Conservation (phyloP, 2,888 invertebrate genomes). For the Dascillus cervinus region DNA sequence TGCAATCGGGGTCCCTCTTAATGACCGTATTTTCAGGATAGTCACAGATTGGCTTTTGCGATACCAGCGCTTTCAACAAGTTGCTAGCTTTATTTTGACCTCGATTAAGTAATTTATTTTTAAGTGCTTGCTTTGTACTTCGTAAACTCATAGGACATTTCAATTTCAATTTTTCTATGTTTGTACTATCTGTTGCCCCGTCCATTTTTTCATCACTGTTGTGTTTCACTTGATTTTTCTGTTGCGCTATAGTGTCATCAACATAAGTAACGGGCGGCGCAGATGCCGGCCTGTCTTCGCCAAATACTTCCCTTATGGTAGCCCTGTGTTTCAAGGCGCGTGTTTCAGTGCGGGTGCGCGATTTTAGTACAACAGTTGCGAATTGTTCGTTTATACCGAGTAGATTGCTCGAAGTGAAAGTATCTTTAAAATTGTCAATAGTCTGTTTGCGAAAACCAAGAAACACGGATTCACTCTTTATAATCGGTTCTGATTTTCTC, state of each 20-base stretch:
- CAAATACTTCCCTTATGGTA: constrained; percentile 76
- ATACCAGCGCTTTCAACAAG: constrained; percentile 27
- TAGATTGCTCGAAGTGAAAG: constrained; percentile 53
- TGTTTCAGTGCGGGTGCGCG: constrained; percentile 69
- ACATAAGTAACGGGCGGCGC: constrained; percentile 66
- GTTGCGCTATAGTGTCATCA: constrained; percentile 34
- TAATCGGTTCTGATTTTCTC: constrained; percentile 27
- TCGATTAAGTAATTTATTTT: constrained; percentile 25
- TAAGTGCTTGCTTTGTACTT: constrained; percentile 24
- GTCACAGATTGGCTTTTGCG: constrained; percentile 21
- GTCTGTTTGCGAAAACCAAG: constrained; percentile 63
- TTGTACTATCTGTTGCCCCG: no score
- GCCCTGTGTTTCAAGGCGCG: constrained; percentile 65
- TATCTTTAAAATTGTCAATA: constrained; percentile 57
- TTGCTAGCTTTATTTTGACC: constrained; percentile 23
- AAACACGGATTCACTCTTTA: constrained; percentile 52
- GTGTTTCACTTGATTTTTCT: constrained; percentile 44
- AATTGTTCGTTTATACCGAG: constrained; percentile 55
- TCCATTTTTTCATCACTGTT: constrained; percentile 34
- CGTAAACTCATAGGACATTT: constrained; percentile 5
- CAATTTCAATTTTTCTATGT: constrained; percentile 9
- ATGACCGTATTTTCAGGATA: constrained; percentile 26
- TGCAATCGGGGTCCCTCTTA: constrained; percentile 35
- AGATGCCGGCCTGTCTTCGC: constrained; percentile 71
- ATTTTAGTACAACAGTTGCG: constrained; percentile 62